Base-by-base conservation (phyloP, 2,888 invertebrate genomes). In the Tromatobia lineatoria region DNA sequence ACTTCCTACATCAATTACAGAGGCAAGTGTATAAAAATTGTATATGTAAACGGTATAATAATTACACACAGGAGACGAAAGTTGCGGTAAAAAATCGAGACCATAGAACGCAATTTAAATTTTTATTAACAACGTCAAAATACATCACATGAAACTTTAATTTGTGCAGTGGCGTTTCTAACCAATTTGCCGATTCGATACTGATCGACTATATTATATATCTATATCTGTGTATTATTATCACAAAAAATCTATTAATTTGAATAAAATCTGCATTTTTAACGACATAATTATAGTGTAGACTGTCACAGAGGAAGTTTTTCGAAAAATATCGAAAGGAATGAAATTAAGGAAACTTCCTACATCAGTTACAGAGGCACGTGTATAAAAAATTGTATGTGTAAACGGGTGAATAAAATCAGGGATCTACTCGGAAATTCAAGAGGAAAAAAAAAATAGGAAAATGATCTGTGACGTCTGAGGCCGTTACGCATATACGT, bases 121-220 rank as follows among this genome's bases (percentile, higher is more conserved):
- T 34, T 82, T 82, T 74, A 69, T 78, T 78, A 81, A 78, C 67
- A 78, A 74, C 52, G 67, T 74, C 47, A 66, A 75, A 75, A 45
- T 54, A 66, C 67, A 42, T 45, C 45, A 77, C 18, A 79, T 59
- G 76, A 80, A 59, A 61, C 66, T 69, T 52, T 61, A 59, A 75
- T 83, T 80, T 64, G 74, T 79, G 64, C 70, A 74, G 18, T 45
- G 59, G 25, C 10, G 20, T 0, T 64, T 59, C n/a, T 54, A 64
- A 64, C 54, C 69, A 70, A 67, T 70, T 76, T 66, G 73, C 57
- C 11, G 70, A 73, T 52, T 57, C 66, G 87, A 86, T 84, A 85
- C 54, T 34, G 25, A 18, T 20, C 45, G 23, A 59, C 45, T 61
- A 23, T 2, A 64, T 61, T 61, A 23, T 2, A 64, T 61, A 66